Conservation (phyloP, 2,888 invertebrate species). For the Ennomos fuscantarius region DNA sequence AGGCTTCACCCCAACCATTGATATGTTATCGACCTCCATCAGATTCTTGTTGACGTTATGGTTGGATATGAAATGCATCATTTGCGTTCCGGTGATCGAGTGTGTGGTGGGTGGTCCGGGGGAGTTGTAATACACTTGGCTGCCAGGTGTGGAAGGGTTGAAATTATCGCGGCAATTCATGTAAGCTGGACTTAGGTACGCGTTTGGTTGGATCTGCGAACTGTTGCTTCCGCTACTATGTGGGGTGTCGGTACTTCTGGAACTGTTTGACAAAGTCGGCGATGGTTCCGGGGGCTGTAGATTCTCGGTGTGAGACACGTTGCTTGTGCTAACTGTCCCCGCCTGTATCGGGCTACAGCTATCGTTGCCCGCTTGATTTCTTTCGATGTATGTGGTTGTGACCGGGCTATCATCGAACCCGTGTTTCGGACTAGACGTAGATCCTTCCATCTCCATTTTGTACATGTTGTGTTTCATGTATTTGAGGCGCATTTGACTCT, state of each 20-base stretch:
- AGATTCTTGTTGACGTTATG: slow-evolving; percentile 81
- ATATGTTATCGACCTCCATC: slow-evolving; percentile 82
- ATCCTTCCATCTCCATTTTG: slow-evolving; percentile 78
- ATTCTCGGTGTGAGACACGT: slow-evolving; percentile 88
- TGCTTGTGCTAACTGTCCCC: slow-evolving; percentile 93
- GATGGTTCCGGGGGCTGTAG: slow-evolving; percentile 84
- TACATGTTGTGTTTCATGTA: slow-evolving; percentile 73
- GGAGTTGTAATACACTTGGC: slow-evolving; percentile 68
- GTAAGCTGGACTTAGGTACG: slow-evolving; percentile 82
- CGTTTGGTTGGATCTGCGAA: slow-evolving; percentile 65
- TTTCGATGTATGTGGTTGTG: slow-evolving; percentile 88
- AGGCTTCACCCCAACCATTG: slow-evolving; percentile 79
- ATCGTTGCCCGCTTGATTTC: slow-evolving; percentile 85
- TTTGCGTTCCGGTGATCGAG: slow-evolving; percentile 70
- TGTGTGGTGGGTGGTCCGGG: slow-evolving; percentile 69
- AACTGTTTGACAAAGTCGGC: slow-evolving; percentile 85
- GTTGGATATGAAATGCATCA: slow-evolving; percentile 82
- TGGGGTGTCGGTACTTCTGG: slow-evolving; percentile 78
- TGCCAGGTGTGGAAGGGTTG: slow-evolving; percentile 69
- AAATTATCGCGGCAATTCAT: slow-evolving; percentile 73
- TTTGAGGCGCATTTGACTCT: slow-evolving; percentile 69
- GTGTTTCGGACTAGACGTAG: slow-evolving; percentile 84
- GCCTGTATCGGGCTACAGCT: slow-evolving; percentile 91
- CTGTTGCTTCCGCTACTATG: slow-evolving; percentile 69
- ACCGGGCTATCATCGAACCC: slow-evolving; percentile 86